Evolutionary conservation across 2,888 invertebrate species (phyloP).

Genomic region (Melanchra persicariae): DNA sequence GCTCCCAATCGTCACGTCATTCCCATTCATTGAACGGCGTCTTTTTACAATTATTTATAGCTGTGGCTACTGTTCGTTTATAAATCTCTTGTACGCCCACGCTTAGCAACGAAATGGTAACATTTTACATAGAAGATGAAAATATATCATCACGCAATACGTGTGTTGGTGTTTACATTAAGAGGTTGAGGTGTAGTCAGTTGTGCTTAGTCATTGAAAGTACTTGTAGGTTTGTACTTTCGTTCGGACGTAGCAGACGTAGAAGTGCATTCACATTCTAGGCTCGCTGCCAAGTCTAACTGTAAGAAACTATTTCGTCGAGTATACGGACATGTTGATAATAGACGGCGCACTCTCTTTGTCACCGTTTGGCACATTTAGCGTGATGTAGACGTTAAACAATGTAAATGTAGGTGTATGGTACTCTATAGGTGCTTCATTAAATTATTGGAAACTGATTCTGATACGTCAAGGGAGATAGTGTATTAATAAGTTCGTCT

Average conservation of each 20-base stretch:
- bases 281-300: slow-evolving; percentile 73
- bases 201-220: slow-evolving; percentile 55
- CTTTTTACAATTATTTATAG: slow-evolving; percentile 69
- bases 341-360: slow-evolving; percentile 53
- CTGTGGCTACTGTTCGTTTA: slow-evolving; percentile 62
- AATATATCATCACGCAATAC: slow-evolving; percentile 64
- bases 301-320: slow-evolving; percentile 65
- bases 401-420: slow-evolving; percentile 33
- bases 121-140: slow-evolving; percentile 64
- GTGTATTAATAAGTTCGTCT: slow-evolving; percentile 10
- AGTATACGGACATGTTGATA: slow-evolving; percentile 60
- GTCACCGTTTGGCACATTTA: slow-evolving; percentile 58
- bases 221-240: slow-evolving; percentile 55
- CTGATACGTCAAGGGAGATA: slow-evolving; percentile 21
- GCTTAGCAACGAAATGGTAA: slow-evolving; percentile 56
- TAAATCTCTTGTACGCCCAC: slow-evolving; percentile 71
- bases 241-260: slow-evolving; percentile 59
- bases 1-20: slow-evolving; percentile 44
- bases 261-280: slow-evolving; percentile 70
- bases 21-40: slow-evolving; percentile 64
- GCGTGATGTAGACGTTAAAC: slow-evolving; percentile 26
- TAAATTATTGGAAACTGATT: slow-evolving; percentile 8
- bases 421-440: slow-evolving; percentile 9
- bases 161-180: slow-evolving; percentile 54
- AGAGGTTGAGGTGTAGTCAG: slow-evolving; percentile 50